Evolutionary conservation across 2,888 invertebrate species (phyloP).

Genomic region (Meloe dianella): DNA sequence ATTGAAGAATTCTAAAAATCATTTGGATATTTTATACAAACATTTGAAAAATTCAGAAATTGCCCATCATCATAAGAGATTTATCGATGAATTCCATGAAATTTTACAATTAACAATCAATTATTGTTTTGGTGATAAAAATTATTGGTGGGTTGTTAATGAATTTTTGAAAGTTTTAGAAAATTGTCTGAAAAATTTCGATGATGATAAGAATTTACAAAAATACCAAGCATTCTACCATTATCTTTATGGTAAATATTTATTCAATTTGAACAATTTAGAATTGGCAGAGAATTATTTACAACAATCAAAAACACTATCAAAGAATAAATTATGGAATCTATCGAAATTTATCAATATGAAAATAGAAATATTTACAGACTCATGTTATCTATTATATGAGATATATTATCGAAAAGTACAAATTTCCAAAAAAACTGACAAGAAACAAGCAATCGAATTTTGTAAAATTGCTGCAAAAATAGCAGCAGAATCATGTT

Average conservation of each 20-base stretch:
- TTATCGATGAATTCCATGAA: slow-evolving; percentile 49
- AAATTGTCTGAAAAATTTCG: slow-evolving; percentile 58
- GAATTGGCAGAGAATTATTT: slow-evolving; percentile 46
- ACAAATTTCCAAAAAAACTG: slow-evolving; percentile 51
- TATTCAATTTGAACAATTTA: slow-evolving; percentile 62
- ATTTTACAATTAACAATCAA: slow-evolving; percentile 58
- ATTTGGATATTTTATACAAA: slow-evolving; percentile 41
- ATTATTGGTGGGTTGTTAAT: slow-evolving; percentile 66
- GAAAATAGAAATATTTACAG: slow-evolving; percentile 58
- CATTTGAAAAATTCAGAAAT: slow-evolving; percentile 21
- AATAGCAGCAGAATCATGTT: slow-evolving; percentile 62
- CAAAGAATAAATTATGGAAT: slow-evolving; percentile 56
- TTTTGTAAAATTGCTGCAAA: slow-evolving; percentile 62
- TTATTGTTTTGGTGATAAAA: slow-evolving; percentile 53
- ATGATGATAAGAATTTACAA: slow-evolving; percentile 59
- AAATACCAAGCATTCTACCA: slow-evolving; percentile 62
- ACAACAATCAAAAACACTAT: slow-evolving; percentile 41
- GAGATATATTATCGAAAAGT: slow-evolving; percentile 59
- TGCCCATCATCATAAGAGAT: slow-evolving; percentile 33
- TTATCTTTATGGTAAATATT: slow-evolving; percentile 63
- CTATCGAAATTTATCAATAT: slow-evolving; percentile 43
- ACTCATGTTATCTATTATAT: slow-evolving; percentile 60
- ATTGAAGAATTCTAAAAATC: slow-evolving; percentile 46
- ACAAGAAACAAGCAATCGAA: slow-evolving; percentile 60
- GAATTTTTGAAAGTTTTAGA: slow-evolving; percentile 63